Conservation (phyloP, 2,113 vertebrate species). For the Macrotis lagotis region DNA sequence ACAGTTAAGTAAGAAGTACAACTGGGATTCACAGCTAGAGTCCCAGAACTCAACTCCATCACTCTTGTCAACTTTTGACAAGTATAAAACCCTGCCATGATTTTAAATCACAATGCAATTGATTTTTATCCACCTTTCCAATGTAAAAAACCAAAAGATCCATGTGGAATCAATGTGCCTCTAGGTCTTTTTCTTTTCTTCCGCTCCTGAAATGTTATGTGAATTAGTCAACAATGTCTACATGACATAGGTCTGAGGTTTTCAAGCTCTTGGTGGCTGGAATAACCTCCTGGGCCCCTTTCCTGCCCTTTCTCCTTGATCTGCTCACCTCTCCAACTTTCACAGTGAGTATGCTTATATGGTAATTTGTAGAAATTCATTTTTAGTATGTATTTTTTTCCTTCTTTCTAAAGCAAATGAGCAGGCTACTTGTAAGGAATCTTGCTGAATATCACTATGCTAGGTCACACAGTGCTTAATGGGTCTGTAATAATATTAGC, state of each 20-base stretch:
- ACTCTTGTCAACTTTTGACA: neutral
- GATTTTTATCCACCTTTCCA: neutral
- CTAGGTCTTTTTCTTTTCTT: neutral
- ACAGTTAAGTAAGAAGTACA: neutral
- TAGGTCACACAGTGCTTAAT: neutral
- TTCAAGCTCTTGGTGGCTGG: neutral
- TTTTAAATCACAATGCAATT: neutral
- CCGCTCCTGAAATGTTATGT: conserved; percentile 31
- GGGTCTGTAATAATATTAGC: conserved; percentile 17
- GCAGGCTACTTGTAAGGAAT: neutral
- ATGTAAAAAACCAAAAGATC: neutral
- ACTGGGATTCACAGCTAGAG: neutral
- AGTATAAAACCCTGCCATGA: neutral
- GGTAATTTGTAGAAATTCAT: neutral
- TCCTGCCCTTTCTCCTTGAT: neutral
- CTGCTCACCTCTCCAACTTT: neutral
- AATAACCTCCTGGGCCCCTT: neutral
- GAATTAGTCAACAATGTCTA: conserved; percentile 39
- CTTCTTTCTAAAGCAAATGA: neutral
- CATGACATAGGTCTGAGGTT: conserved; percentile 30
- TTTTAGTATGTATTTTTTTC: neutral
- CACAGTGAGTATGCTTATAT: neutral
- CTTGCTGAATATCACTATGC: neutral
- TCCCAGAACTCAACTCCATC: neutral
- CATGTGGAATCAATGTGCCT: neutral